Evolutionary conservation across 2,113 vertebrate genomes (phyloP).

Genomic region (Petaurus breviceps): DNA sequence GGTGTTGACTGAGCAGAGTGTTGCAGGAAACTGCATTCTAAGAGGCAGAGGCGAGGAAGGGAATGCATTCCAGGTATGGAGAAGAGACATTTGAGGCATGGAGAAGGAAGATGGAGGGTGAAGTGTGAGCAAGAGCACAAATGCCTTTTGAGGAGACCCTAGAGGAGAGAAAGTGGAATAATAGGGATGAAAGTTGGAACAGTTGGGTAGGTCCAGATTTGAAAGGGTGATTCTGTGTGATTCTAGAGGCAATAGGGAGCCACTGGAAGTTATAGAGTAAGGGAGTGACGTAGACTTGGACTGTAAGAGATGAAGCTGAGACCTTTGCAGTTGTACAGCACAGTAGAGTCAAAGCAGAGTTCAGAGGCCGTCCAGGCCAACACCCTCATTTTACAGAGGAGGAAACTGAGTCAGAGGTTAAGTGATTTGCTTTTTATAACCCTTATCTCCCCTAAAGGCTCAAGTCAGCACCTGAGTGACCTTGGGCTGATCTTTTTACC

Average conservation of each 20-base stretch:
- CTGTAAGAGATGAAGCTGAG: not conserved
- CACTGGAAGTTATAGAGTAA: not conserved
- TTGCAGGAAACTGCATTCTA: not conserved
- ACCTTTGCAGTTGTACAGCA: not conserved
- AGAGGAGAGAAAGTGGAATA: not conserved
- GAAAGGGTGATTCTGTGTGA: not conserved
- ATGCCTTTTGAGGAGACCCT: not conserved
- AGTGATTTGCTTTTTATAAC: not conserved
- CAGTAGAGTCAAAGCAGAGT: not conserved
- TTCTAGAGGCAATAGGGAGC: not conserved
- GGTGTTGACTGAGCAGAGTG: not conserved
- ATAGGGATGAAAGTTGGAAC: not conserved
- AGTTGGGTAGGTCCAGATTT: not conserved
- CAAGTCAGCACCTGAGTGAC: not conserved
- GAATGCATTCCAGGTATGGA: not conserved
- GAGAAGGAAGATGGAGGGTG: not conserved
- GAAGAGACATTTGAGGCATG: not conserved
- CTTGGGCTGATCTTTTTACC: not conserved
- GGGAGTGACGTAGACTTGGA: not conserved
- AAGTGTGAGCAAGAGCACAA: not conserved
- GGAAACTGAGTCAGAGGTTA: not conserved
- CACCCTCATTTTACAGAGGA: not conserved
- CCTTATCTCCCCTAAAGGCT: not conserved
- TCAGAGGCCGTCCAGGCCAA: not conserved
- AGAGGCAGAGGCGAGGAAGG: not conserved